Evolutionary conservation across 2,113 vertebrate species (phyloP).

Genomic region (Equus quagga): DNA sequence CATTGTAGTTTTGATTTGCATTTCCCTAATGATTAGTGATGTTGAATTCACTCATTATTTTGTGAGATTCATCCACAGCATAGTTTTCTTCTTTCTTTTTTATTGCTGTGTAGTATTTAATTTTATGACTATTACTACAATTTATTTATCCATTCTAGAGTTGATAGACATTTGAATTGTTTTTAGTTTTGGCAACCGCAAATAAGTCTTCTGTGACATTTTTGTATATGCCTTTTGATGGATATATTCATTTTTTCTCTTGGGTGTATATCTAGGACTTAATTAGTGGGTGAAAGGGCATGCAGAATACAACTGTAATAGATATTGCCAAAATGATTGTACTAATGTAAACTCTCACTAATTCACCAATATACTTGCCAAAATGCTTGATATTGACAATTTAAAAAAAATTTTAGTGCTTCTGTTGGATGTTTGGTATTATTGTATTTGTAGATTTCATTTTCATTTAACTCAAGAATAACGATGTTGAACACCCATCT

Average conservation of each 20-base stretch:
- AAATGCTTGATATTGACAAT: not conserved
- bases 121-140: not conserved
- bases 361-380: not conserved
- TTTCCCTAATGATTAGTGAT: no score
- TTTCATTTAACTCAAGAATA: not conserved
- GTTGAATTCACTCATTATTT: not conserved
- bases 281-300: not conserved
- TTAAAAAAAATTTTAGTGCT: not conserved
- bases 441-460: not conserved
- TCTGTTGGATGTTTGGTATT: not conserved
- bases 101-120: not conserved
- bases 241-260: not conserved
- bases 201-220: not conserved
- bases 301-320: not conserved
- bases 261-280: not conserved
- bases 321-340: not conserved
- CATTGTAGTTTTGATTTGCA: no score
- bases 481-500: not conserved
- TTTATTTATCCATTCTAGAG: not conserved
- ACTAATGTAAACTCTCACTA: not conserved
- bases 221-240: not conserved
- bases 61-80: not conserved
- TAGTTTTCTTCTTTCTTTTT: constrained; percentile 9
- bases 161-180: not conserved
- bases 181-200: not conserved